phyloP scores from a whole-genome alignment of 2,888 invertebrate genomes.

The Zygogramma bicolorata region DNA sequence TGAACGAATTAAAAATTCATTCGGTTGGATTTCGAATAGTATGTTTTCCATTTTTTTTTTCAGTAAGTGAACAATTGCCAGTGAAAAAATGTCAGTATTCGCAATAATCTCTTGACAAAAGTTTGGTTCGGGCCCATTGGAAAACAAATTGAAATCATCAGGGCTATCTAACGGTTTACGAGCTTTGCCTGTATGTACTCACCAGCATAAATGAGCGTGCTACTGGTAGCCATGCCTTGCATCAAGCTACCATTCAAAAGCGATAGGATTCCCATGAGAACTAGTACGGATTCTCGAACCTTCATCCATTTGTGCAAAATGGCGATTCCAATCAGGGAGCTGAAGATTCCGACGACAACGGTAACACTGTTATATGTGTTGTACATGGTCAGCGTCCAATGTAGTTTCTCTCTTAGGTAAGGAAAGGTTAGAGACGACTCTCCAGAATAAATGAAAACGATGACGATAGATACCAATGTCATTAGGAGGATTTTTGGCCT shows the following conservation, averaged over 20 bases:
- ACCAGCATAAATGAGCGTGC: constrained; percentile 72
- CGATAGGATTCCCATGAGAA: constrained; percentile 65
- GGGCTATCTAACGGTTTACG: too few relatives aligned
- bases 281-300: constrained; percentile 66
- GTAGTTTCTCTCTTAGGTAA: constrained; percentile 74
- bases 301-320: constrained; percentile 69
- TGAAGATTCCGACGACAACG: constrained; percentile 70
- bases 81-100: too few relatives aligned
- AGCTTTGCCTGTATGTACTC: too few relatives aligned
- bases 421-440: constrained; percentile 71
- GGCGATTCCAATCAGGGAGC: constrained; percentile 71
- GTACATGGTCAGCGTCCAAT: constrained; percentile 75
- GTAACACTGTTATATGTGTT: constrained; percentile 71
- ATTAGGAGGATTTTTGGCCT: constrained; percentile 69
- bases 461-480: constrained; percentile 63
- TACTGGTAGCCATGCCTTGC: constrained; percentile 64
- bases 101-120: too few relatives aligned
- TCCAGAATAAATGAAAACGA: constrained; percentile 67
- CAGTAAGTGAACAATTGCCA: too few relatives aligned
- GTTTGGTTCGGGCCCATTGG: too few relatives aligned
- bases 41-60: too few relatives aligned
- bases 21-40: too few relatives aligned
- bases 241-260: constrained; percentile 55
- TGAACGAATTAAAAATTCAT: too few relatives aligned
- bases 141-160: too few relatives aligned